A percentile compares a stretch with the other conserved stretches of the same genome.
These are phyloP conservation scores for Acleris cristana DNA, from an alignment of 2,888 invertebrate genomes.

Conservation along the genomic window DNA sequence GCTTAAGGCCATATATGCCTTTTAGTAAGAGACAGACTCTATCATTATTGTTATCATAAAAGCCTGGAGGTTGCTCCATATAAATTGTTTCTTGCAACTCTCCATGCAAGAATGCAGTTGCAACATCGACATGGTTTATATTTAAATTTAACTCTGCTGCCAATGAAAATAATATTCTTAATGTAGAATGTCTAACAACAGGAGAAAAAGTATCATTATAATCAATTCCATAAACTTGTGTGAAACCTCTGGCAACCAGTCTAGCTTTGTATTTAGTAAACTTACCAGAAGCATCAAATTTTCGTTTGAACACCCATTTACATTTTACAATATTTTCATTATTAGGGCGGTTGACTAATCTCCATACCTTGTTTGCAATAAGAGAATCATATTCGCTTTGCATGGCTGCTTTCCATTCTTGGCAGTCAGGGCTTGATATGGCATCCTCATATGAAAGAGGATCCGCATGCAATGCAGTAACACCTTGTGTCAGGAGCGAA, in stretches of 20 bases:
- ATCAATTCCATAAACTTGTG: conserved; percentile 37
- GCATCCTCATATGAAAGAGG: conserved; percentile 19
- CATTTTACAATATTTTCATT: conserved; percentile 34
- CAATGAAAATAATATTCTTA: conserved; percentile 34
- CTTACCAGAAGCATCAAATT: conserved; percentile 35
- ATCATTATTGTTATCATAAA: conserved; percentile 1
- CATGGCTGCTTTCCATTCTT: conserved; percentile 38
- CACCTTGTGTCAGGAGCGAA: not conserved
- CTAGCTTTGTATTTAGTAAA: conserved; percentile 40
- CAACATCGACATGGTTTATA: conserved; percentile 1
- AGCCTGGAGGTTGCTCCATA: conserved; percentile 30
- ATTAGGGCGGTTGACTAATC: conserved; percentile 32
- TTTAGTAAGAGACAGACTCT: too few relatives aligned
- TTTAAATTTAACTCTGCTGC: conserved; percentile 23
- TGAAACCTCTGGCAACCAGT: conserved; percentile 41
- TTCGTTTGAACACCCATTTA: conserved; percentile 41
- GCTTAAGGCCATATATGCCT: conserved; percentile 5
- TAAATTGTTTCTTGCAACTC: conserved; percentile 1
- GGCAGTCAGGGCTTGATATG: conserved; percentile 13
- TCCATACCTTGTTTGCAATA: conserved; percentile 37
- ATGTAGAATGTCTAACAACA: conserved; percentile 35
- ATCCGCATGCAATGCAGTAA: conserved; percentile 7
- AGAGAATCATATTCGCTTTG: conserved; percentile 37
- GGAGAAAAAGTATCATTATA: conserved; percentile 42
- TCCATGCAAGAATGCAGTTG: conserved; percentile 3